Percentiles rank a stretch among this genome's conserved stretches.
Evolutionary conservation across 2,113 vertebrate genomes (phyloP).

Genomic region (Tor tambroides): DNA sequence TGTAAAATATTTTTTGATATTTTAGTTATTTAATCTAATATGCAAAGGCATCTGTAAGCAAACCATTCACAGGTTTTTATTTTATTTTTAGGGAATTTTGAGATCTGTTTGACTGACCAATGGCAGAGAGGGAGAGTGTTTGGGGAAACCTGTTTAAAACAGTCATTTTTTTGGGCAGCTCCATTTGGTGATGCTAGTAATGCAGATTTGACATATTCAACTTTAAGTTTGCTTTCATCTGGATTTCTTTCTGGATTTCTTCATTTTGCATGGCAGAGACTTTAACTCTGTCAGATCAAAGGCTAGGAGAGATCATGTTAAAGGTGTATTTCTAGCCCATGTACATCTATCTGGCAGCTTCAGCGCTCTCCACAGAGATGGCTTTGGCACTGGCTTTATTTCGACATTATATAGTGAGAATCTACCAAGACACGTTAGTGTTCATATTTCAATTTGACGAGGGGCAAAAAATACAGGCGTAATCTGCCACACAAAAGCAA

Average conservation of each 20-base stretch:
- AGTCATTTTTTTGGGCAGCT: too few species aligned
- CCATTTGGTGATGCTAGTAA: too few species aligned
- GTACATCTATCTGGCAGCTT: too few species aligned
- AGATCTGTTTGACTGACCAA: background rate
- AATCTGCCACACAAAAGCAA: conserved; percentile 78
- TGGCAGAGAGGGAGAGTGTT: background rate
- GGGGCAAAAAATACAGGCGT: conserved; percentile 72
- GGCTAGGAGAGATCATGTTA: too few species aligned
- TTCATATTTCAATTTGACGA: conserved; percentile 54
- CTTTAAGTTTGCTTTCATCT: too few species aligned
- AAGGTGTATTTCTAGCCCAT: too few species aligned
- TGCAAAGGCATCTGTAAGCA: background rate
- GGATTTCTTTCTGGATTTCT: too few species aligned
- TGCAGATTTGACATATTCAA: too few species aligned
- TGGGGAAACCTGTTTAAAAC: background rate
- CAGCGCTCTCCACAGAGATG: too few species aligned
- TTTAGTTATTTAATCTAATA: background rate
- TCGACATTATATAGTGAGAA: conserved; percentile 9
- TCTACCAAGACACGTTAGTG: conserved; percentile 27
- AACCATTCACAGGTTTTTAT: background rate
- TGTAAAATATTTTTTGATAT: background rate
- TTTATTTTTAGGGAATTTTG: background rate
- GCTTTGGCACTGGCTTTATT: too few species aligned
- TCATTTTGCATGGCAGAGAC: too few species aligned
- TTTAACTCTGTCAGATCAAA: too few species aligned